phyloP scores from a whole-genome alignment of 2,797 vertebrate genomes.

The Tragelaphus eurycerus region DNA sequence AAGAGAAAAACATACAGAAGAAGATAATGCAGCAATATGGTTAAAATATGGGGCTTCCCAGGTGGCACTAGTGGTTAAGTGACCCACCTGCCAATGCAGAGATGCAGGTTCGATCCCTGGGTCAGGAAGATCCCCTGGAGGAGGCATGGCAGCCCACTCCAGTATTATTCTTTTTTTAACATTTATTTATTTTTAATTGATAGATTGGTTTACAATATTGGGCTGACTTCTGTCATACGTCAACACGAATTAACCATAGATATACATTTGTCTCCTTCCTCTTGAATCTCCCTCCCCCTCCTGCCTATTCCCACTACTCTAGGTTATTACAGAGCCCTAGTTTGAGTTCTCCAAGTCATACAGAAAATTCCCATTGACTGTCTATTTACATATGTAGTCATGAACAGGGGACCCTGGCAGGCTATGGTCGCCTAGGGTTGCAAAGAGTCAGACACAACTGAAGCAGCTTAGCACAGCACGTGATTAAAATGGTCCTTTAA shows the following conservation, averaged over 20 bases:
- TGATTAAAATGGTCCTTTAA: neutral
- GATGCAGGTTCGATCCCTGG: neutral
- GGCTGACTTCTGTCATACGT: neutral
- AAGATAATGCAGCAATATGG: neutral
- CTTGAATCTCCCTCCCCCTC: neutral
- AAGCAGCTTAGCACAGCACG: neutral
- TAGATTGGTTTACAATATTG: neutral
- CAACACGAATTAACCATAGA: neutral
- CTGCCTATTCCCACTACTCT: neutral
- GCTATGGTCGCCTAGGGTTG: neutral
- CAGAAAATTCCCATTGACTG: neutral
- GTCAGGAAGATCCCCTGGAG: neutral
- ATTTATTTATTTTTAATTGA: neutral
- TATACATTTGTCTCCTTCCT: neutral
- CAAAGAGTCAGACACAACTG: neutral
- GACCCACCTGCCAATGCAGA: neutral
- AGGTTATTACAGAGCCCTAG: neutral
- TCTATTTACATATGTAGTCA: neutral
- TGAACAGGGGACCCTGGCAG: neutral
- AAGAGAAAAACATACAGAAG: neutral
- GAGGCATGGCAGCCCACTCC: neutral
- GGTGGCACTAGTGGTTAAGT: neutral
- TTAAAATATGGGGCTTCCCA: neutral
- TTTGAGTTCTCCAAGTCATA: neutral
- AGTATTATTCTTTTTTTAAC: neutral